These are phyloP conservation scores for Gambusia yucatana DNA, from an alignment of 2,797 vertebrate species.

Conservation along the genomic window DNA sequence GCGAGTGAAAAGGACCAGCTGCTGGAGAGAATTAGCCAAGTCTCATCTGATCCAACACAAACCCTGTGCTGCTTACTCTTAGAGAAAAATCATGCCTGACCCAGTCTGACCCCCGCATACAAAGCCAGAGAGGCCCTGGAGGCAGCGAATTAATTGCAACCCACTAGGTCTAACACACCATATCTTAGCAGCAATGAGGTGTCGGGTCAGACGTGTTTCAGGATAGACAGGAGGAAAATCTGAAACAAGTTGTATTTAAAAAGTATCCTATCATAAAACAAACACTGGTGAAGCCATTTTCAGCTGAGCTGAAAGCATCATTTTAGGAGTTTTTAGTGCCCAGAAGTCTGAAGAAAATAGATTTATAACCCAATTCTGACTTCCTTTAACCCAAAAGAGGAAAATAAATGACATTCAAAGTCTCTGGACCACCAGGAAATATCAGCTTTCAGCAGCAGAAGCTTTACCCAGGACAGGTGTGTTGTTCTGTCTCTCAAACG, in stretches of 20 bases:
- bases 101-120: conserved; percentile 81
- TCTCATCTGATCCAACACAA: conserved; percentile 81
- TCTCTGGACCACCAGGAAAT: not conserved
- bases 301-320: too few species aligned
- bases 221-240: conserved; percentile 33
- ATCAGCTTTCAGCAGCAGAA: not conserved
- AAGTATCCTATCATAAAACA: conserved; percentile 50
- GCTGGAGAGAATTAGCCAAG: conserved; percentile 82
- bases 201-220: conserved; percentile 49
- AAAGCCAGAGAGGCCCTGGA: conserved; percentile 83
- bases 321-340: not conserved
- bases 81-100: conserved; percentile 77
- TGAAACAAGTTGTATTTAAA: conserved; percentile 56
- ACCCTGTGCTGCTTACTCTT: conserved; percentile 78
- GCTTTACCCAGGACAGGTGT: not conserved
- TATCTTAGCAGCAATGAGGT: conserved; percentile 73
- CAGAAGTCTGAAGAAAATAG: not conserved
- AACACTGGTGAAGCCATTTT: conserved; percentile 31
- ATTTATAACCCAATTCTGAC: not conserved
- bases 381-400: not conserved
- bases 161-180: conserved; percentile 76
- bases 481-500: not conserved
- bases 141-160: conserved; percentile 84
- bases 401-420: not conserved
- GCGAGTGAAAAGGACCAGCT: conserved; percentile 84